Percentiles rank a stretch among this genome's conserved stretches.
Conservation (phyloP, 2,797 vertebrate species). For the Chiroxiphia lanceolata region DNA sequence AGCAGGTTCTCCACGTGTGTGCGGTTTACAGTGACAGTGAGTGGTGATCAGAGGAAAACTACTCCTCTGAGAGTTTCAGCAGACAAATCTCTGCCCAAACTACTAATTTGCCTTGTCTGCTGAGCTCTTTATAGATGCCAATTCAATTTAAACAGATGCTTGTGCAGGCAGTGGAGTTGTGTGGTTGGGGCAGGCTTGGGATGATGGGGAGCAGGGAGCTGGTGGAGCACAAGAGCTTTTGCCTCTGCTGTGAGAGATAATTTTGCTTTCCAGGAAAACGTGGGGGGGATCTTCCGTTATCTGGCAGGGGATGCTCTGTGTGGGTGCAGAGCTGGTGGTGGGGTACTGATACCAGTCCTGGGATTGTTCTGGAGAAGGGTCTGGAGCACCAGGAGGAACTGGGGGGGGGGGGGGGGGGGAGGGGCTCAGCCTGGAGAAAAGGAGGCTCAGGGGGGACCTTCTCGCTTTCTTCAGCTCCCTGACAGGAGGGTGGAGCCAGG, state of each 20-base stretch:
- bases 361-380: not conserved
- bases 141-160: not conserved
- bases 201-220: accelerated
- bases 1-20: accelerated
- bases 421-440: not conserved
- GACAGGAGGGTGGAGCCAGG: not conserved
- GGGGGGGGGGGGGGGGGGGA: not conserved
- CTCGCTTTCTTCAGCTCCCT: not conserved
- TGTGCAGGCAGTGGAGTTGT: accelerated
- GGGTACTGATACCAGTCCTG: accelerated
- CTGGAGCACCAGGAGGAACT: not conserved
- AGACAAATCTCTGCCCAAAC: not conserved
- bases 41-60: not conserved
- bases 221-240: accelerated
- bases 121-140: not conserved
- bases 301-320: not conserved
- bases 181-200: not conserved
- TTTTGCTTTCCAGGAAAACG: not conserved
- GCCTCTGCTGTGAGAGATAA: not conserved
- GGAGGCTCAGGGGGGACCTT: not conserved
- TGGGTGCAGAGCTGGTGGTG: accelerated
- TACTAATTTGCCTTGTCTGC: not conserved
- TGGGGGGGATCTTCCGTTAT: not conserved
- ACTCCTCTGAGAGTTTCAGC: not conserved
- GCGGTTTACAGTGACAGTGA: not conserved